A percentile compares a stretch with the other conserved stretches of the same genome.
Conservation (phyloP, 2,797 vertebrate genomes). For the Thamnophis elegans region DNA sequence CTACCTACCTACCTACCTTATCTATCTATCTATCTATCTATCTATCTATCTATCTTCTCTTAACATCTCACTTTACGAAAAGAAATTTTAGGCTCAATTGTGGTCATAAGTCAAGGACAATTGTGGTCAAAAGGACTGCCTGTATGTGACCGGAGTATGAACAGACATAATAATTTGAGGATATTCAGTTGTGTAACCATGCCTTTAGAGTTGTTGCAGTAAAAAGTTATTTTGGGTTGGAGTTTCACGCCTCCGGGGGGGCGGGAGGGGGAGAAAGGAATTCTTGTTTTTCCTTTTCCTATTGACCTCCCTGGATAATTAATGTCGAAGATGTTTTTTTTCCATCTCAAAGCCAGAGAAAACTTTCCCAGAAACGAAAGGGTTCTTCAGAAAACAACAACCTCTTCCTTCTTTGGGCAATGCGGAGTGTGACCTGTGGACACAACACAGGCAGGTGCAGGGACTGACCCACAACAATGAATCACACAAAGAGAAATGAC, state of each 20-base stretch:
- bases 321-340: neutral
- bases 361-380: neutral
- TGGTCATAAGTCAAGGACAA: neutral
- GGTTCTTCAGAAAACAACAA: neutral
- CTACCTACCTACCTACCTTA: too few species aligned
- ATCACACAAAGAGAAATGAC: neutral
- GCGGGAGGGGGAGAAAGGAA: neutral
- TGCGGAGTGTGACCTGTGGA: neutral
- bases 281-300: neutral
- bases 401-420: neutral
- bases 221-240: neutral
- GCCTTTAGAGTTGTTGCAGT: neutral
- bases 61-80: neutral
- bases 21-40: too few species aligned
- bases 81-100: neutral
- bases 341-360: neutral
- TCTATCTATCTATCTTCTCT: too few species aligned
- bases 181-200: neutral
- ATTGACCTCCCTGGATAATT: constrained; percentile 14
- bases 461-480: neutral
- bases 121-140: neutral
- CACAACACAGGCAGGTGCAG: constrained; percentile 4
- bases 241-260: neutral
- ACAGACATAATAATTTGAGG: neutral
- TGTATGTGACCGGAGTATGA: too few species aligned